Percentiles rank a stretch among this genome's conserved stretches.
These are phyloP conservation scores for Sarcoramphus papa DNA, from an alignment of 2,797 vertebrate species.

Conservation along the genomic window DNA sequence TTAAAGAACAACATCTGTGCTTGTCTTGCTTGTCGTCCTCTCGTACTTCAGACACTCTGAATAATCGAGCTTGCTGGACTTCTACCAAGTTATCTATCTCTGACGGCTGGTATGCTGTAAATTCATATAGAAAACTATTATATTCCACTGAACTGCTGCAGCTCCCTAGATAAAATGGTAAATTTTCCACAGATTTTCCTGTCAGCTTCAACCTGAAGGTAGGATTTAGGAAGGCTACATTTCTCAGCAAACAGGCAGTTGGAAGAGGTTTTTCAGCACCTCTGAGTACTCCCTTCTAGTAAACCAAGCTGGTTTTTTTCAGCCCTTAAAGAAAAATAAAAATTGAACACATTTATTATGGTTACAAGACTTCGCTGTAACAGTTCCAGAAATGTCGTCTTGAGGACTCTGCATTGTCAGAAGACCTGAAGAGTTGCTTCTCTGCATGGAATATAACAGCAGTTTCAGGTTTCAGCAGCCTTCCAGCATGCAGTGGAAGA, in stretches of 20 bases:
- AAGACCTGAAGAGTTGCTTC: constrained; percentile 27
- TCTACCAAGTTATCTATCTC: constrained; percentile 44
- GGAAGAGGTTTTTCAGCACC: constrained; percentile 4
- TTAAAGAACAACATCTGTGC: constrained; percentile 34
- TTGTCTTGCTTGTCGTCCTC: constrained; percentile 33
- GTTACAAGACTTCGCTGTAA: constrained; percentile 3
- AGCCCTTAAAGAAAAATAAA: constrained; percentile 14
- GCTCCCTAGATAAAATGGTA: constrained; percentile 52
- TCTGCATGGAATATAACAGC: neutral
- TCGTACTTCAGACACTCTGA: constrained; percentile 14
- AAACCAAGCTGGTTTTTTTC: neutral
- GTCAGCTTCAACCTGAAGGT: constrained; percentile 48
- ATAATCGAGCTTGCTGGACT: constrained; percentile 20
- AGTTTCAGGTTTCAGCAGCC: constrained; percentile 38
- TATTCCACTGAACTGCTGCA: constrained; percentile 37
- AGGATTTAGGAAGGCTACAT: constrained; percentile 55
- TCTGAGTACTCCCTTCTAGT: neutral
- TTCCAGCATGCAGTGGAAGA: neutral
- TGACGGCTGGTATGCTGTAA: constrained; percentile 13
- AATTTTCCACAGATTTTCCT: constrained; percentile 56
- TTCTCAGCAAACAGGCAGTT: constrained; percentile 8
- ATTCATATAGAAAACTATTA: constrained; percentile 52
- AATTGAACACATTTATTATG: neutral
- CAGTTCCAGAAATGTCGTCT: constrained; percentile 29
- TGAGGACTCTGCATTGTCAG: constrained; percentile 27